These are phyloP conservation scores for Agrypnia vestita DNA, from an alignment of 1,140 invertebrate genomes.

Conservation along the genomic window DNA sequence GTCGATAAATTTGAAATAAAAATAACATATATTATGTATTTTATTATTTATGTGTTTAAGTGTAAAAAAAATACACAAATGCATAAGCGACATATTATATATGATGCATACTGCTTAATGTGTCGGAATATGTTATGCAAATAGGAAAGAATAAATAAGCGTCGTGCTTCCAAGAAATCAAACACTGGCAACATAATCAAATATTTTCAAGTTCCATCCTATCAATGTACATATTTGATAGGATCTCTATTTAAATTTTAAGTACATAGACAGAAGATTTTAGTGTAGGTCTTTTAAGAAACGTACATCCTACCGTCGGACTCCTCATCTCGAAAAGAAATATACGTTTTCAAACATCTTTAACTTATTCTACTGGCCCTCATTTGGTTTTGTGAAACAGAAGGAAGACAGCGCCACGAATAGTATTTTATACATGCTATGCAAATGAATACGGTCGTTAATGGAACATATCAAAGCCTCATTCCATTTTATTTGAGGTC, in stretches of 20 bases:
- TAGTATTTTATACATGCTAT: slow-evolving; percentile 13
- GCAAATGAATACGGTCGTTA: slow-evolving; percentile 23
- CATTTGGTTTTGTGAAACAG: neutral
- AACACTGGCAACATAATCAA: neutral
- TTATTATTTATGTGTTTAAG: neutral
- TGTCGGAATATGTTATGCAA: slow-evolving; percentile 50
- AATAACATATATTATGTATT: neutral
- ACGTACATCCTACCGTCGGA: no score
- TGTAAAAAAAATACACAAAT: neutral
- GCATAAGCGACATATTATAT: slow-evolving; percentile 25
- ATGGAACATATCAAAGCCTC: neutral
- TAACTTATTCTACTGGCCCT: no score
- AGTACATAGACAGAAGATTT: no score
- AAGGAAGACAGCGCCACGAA: neutral
- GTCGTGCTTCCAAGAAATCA: slow-evolving; percentile 6
- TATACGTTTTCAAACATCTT: no score
- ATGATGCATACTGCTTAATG: slow-evolving; percentile 38
- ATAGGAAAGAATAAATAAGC: slow-evolving; percentile 5
- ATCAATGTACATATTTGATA: no score
- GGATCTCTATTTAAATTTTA: no score
- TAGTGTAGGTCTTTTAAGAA: no score
- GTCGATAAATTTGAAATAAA: no score
- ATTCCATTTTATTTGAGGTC: slow-evolving; percentile 12
- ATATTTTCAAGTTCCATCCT: no score
- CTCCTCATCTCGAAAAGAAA: no score